Percentiles rank a stretch among this genome's conserved stretches.
Conservation (phyloP, 2,888 invertebrate genomes). For the Polyommatus icarus region DNA sequence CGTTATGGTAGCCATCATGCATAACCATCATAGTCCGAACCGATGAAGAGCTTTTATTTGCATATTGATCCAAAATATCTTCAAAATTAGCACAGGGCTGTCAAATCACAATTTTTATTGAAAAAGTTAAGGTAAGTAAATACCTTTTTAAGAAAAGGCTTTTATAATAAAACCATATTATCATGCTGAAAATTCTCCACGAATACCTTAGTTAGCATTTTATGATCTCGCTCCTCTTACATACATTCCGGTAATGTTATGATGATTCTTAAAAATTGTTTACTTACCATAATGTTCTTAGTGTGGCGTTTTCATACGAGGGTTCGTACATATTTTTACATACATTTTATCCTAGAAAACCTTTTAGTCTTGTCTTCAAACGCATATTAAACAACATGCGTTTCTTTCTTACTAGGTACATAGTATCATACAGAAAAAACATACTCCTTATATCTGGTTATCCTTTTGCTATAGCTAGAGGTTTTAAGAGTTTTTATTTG, state of each 20-base stretch:
- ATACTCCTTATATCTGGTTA: no score
- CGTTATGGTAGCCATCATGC: no score
- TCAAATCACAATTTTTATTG: background rate
- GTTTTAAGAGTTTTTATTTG: no score
- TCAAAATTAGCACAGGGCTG: no score
- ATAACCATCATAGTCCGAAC: no score
- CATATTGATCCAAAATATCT: no score
- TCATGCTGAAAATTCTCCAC: background rate
- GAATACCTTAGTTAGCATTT: slow-evolving; percentile 3
- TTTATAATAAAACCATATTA: background rate
- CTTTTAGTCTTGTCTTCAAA: background rate
- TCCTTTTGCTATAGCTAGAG: no score
- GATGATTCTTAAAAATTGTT: slow-evolving; percentile 20
- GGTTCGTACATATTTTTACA: background rate
- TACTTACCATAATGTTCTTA: slow-evolving; percentile 17
- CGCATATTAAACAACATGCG: no score
- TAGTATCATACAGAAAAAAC: no score
- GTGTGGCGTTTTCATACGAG: background rate
- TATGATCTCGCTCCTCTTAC: slow-evolving; percentile 9
- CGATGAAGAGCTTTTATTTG: no score
- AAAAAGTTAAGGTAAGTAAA: background rate
- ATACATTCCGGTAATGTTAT: background rate
- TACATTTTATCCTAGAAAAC: background rate
- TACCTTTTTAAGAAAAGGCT: background rate
- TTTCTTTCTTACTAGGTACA: no score